phyloP scores from a whole-genome alignment of 2,888 invertebrate genomes.

The Parelbella ahira region DNA sequence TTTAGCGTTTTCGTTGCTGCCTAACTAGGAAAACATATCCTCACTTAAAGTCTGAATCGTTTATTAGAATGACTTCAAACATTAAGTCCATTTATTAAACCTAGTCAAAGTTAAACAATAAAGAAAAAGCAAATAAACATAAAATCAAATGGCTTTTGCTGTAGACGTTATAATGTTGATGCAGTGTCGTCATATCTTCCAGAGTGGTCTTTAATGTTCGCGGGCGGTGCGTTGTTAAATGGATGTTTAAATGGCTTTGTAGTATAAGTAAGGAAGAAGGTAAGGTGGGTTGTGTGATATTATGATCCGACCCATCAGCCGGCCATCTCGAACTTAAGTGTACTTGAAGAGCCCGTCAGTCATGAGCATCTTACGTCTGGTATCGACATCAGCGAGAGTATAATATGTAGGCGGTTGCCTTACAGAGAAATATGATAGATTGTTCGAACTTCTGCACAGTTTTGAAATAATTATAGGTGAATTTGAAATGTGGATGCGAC shows the following conservation, averaged over 20 bases:
- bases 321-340: constrained; percentile 49
- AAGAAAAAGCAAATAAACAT: too few relatives aligned
- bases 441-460: not conserved
- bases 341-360: constrained; percentile 49
- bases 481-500: too few relatives aligned
- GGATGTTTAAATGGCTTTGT: constrained; percentile 29
- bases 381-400: constrained; percentile 34
- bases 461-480: not conserved
- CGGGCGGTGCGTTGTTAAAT: constrained; percentile 30
- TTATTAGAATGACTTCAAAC: too few relatives aligned
- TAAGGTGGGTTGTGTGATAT: constrained; percentile 37
- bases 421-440: too few relatives aligned
- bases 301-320: constrained; percentile 38
- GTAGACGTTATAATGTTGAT: constrained; percentile 4
- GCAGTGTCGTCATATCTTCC: constrained; percentile 27
- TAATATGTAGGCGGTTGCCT: not conserved
- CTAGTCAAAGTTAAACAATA: too few relatives aligned
- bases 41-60: too few relatives aligned
- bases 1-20: too few relatives aligned
- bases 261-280: constrained; percentile 18
- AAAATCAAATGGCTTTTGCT: constrained; percentile 29
- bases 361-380: constrained; percentile 44
- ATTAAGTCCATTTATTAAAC: too few relatives aligned
- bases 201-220: constrained; percentile 34
- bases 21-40: too few relatives aligned